Evolutionary conservation across 2,797 vertebrate species (phyloP), one percentile per base, ranked within the genome.

Genomic region (Spizella passerina): DNA sequence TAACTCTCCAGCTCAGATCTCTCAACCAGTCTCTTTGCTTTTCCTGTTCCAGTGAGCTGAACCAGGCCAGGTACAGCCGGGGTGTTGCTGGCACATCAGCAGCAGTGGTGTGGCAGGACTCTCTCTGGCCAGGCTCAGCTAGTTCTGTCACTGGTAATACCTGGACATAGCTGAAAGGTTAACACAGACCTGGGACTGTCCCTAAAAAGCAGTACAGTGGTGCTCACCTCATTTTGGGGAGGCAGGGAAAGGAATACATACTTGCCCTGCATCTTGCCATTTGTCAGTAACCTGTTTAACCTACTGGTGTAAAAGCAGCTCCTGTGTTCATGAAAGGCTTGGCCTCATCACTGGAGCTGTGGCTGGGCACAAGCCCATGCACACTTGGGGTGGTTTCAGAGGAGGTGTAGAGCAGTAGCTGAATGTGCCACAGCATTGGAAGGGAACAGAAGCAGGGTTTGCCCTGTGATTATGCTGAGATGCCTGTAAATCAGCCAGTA

Each of bases 41-140:
- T 44, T 44, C 22, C 17, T 69, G 8, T 32, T 39, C 16, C 13
- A 18, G 18, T 23, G 46, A 70, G 20, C 9, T 0, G 1, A 70
- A 57, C 4, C 5, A 41, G 57, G 20, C 27, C 14, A 50, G 21
- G 43, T 17, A 57, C 24, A 53, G 16, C 14, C 0, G 0, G 20
- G 14, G 6, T 3, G 1, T 5, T 53, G 26, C 29, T 63, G 30
- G 16, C 23, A 47, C 16, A 22, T 23, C 17, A 39, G 9, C 80
- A 82, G 50, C 24, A 18, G 36, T 32, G 21, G 2, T 43, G 30
- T 53, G 21, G 22, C 21, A 52, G 39, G 20, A 21, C 2, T 57
- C 2, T 29, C 20, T 63, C 66, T 43, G 39, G 13, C 13, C 49
- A 68, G n/a, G 39, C 24, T 16, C 18, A 43, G 17, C 36, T 34